These are phyloP conservation scores for Nomia melanderi DNA, from an alignment of 1,140 invertebrate genomes.

Conservation along the genomic window DNA sequence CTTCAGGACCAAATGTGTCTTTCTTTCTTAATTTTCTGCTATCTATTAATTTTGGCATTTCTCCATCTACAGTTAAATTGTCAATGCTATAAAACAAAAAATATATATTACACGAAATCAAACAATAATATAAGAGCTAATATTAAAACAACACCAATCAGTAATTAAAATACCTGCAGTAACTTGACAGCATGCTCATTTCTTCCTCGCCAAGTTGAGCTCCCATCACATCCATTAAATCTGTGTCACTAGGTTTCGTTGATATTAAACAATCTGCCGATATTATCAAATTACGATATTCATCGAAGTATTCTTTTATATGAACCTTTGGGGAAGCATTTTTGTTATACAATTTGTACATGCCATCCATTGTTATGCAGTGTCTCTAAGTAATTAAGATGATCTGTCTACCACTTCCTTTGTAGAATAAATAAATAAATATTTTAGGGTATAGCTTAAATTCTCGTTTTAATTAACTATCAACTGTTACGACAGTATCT, in stretches of 20 bases:
- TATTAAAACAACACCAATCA: not conserved
- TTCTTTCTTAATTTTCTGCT: conserved; percentile 33
- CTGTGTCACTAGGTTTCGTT: not conserved
- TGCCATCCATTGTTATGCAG: conserved; percentile 46
- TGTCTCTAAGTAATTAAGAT: not conserved
- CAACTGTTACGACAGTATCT: too few relatives aligned
- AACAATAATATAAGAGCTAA: not conserved
- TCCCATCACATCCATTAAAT: conserved; percentile 44
- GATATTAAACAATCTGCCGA: not conserved
- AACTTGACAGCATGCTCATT: conserved; percentile 50
- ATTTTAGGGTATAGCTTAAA: too few relatives aligned
- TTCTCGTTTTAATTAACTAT: too few relatives aligned
- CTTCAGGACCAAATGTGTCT: conserved; percentile 32
- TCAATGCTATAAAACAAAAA: conserved; percentile 47
- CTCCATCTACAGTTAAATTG: conserved; percentile 63
- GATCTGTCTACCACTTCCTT: not conserved
- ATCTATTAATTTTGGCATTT: conserved; percentile 38
- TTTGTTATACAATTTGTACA: conserved; percentile 47
- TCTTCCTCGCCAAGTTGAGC: conserved; percentile 54
- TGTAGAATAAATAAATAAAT: too few relatives aligned
- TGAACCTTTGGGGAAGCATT: conserved; percentile 50
- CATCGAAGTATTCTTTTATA: conserved; percentile 56
- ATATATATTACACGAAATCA: conserved; percentile 1
- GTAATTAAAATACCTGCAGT: conserved; percentile 58
- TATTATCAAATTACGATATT: conserved; percentile 33